Evolutionary conservation across 1,140 invertebrate species (phyloP), one percentile per base, ranked within the genome.

Genomic region (Arion vulgaris): DNA sequence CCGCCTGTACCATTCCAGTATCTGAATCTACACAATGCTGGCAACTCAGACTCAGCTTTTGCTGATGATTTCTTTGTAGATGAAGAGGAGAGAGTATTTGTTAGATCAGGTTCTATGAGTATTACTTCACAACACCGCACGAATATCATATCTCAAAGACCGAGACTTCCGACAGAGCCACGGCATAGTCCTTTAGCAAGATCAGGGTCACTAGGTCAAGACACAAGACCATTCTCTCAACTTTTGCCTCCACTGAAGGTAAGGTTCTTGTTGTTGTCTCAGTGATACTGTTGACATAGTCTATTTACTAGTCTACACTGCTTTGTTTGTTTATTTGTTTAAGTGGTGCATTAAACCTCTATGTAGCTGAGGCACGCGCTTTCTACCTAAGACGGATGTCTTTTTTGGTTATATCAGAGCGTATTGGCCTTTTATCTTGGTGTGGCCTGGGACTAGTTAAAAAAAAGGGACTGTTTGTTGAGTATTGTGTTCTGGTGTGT

Each of bases 61-160:
- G 90, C 90, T 75, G 91, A 92, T 77, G 91, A 92, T 45, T 87
- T 90, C 72, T 89, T 89, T 68, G 89, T 91, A 53, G 88, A 89
- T 86, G 88, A 88, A 17, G 89, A 90, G 45, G 90, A 90, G 62
- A 80, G 90, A 38, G 87, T 89, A n/a, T 89, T 90, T 86, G 87
- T 90, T 17, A 86, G 90, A 78, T 90, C 89, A 38, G 89, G 89
- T 1, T 91, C 90, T 23, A 82, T 91, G 71, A 90, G 89, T 82
- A 32, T 71, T 81, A 15, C 85, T 82, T 39, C 84, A 87, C 41
- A 74, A 28, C 49, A 74, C 23, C 13, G 36, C 26, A 32, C 23
- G 17, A 80, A 76, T n/a, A 36, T 81, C 7, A 69, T 80, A 19
- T 81, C 84, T 17, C 87, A 89, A 41, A 82, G 90, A 66, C 90